Evolutionary conservation across 1,140 invertebrate species (phyloP), one percentile per base, ranked within the genome.

Genomic region (Atta cephalotes): DNA sequence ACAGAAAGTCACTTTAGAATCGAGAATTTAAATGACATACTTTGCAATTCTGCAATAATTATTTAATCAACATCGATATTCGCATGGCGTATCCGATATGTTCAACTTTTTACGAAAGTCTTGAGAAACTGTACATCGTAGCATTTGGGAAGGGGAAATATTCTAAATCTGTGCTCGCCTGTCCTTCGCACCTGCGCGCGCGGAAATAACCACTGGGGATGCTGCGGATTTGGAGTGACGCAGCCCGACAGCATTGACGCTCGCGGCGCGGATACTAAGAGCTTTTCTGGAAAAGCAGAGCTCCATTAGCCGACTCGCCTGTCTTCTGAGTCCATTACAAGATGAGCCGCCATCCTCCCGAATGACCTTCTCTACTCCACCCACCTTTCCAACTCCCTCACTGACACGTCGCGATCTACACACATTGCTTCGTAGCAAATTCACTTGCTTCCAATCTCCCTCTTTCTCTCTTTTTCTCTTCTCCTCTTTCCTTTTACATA

Each of bases 271-370:
- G 92, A 94, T 94, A 94, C 93, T 93, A 94, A 94, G 94, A 95
- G 94, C 94, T 94, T 95, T 95, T 95, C 92, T 93, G 92, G 91
- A 92, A 92, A 90, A 93, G 93, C 93, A 92, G 91, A 93, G 93
- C 93, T 95, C 95, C 95, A 95, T 95, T 95, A 95, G 94, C 93
- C 94, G 92, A 94, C 94, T 95, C 94, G 95, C 93, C 93, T 95
- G 94, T 95, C 95, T 95, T 95, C 93, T 93, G 94, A 95, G 95
- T 95, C 95, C 95, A 95, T 95, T 95, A 95, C 95, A 95, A 95
- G 94, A 95, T 95, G 94, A 95, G 95, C 94, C 90, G 81, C 92
- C 90, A 90, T 92, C 92, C 90, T 90, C 88, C 74, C 78, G 86
- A 88, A 72, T 77, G 63, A 76, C 90, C 90, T 90, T 89, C 90